phyloP scores from a whole-genome alignment of 2,113 vertebrate genomes.

The Rhegmatorhina hoffmannsi region DNA sequence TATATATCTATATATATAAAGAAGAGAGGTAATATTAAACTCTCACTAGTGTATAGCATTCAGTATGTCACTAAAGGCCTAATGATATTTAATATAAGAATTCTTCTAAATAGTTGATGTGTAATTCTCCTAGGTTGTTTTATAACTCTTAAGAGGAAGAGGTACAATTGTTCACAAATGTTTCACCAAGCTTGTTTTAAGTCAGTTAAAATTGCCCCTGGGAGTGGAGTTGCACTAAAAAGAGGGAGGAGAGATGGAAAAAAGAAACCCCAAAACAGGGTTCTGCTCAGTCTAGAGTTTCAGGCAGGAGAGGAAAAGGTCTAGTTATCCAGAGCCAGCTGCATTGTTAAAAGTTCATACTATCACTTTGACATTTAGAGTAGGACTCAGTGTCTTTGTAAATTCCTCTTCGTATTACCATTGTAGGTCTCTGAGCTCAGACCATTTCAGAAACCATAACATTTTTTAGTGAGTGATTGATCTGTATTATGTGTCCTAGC shows the following conservation, averaged over 20 bases:
- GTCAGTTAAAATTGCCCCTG: conserved; percentile 55
- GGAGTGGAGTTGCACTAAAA: conserved; percentile 39
- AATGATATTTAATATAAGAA: background rate
- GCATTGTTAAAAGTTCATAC: conserved; percentile 79
- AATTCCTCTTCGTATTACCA: conserved; percentile 80
- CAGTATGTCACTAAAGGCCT: background rate
- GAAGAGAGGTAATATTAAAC: background rate
- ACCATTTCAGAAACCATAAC: conserved; percentile 83
- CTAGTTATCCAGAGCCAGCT: conserved; percentile 74
- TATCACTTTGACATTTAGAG: conserved; percentile 80
- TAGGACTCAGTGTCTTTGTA: conserved; percentile 79
- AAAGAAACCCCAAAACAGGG: conserved; percentile 58
- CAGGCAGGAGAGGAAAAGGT: conserved; percentile 69
- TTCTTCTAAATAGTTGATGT: background rate
- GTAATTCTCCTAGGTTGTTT: conserved; percentile 18
- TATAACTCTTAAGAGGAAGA: background rate
- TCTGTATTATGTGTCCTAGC: conserved; percentile 90
- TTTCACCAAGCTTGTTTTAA: conserved; percentile 23
- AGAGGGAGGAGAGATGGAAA: conserved; percentile 41
- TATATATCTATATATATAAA: background rate
- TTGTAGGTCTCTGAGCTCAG: conserved; percentile 74
- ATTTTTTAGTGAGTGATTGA: conserved; percentile 87
- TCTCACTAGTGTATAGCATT: background rate
- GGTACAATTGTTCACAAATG: conserved; percentile 21
- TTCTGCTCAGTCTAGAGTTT: conserved; percentile 70